Evolutionary conservation across 2,113 vertebrate species (phyloP).

Genomic region (Dascyllus trimaculatus): DNA sequence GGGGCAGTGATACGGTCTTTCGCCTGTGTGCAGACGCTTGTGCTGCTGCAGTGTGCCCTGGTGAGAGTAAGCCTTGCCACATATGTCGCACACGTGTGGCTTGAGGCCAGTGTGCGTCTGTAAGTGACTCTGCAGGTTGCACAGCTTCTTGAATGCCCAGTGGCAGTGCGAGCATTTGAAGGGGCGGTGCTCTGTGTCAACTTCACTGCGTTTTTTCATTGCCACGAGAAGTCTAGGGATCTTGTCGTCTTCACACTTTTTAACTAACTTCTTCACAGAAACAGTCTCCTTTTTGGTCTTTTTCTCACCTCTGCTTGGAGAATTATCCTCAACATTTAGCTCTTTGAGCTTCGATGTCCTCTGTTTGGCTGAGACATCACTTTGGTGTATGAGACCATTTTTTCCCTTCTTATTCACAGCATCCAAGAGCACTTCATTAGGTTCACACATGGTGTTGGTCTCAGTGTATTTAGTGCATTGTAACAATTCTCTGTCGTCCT

Average conservation of each 20-base stretch:
- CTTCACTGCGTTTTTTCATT: slow-evolving; percentile 73
- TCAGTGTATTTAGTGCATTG: slow-evolving; percentile 8
- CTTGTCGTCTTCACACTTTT: slow-evolving; percentile 43
- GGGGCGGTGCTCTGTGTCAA: slow-evolving; percentile 75
- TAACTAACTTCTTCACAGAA: slow-evolving; percentile 27
- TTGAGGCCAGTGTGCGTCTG: slow-evolving; percentile 87
- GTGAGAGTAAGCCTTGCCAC: slow-evolving; percentile 83
- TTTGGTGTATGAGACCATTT: slow-evolving; percentile 14
- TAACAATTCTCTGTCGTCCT: background rate
- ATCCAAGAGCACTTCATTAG: slow-evolving; percentile 13
- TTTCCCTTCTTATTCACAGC: slow-evolving; percentile 8
- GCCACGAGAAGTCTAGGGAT: slow-evolving; percentile 63
- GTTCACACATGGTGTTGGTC: background rate
- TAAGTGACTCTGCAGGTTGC: slow-evolving; percentile 88
- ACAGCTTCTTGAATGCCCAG: slow-evolving; percentile 87
- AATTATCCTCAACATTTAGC: slow-evolving; percentile 30
- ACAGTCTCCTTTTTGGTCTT: slow-evolving; percentile 5
- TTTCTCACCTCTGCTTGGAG: slow-evolving; percentile 11
- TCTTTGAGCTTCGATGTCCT: slow-evolving; percentile 39
- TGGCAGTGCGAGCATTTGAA: slow-evolving; percentile 78
- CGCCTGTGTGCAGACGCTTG: slow-evolving; percentile 84
- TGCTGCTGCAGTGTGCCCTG: slow-evolving; percentile 86
- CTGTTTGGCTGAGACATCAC: slow-evolving; percentile 1
- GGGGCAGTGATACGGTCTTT: slow-evolving; percentile 84
- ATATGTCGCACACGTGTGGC: slow-evolving; percentile 85